Conservation (phyloP, 2,113 vertebrate genomes). For the Craseonycteris thonglongyai region DNA sequence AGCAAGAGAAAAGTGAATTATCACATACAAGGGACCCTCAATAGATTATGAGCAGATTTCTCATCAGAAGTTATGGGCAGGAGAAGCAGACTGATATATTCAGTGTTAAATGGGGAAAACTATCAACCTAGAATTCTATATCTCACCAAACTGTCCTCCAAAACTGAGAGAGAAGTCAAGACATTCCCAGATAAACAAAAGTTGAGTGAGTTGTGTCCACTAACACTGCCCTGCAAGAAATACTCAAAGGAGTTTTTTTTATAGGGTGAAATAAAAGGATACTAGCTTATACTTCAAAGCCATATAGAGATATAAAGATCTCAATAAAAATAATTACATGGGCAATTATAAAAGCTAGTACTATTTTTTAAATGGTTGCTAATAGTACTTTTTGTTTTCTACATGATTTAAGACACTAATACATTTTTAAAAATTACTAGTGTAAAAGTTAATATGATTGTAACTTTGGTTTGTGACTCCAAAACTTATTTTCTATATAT, state of each 20-base stretch:
- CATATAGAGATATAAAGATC: neutral
- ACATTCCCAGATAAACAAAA: neutral
- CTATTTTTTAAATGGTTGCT: neutral
- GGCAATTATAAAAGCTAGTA: neutral
- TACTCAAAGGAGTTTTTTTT: neutral
- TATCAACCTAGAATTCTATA: neutral
- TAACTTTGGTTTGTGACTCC: neutral
- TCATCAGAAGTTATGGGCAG: neutral
- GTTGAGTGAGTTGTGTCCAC: neutral
- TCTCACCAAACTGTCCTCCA: neutral
- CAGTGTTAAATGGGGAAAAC: neutral
- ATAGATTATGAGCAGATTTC: neutral
- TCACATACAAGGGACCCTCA: neutral
- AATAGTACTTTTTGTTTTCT: neutral
- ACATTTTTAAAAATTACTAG: neutral
- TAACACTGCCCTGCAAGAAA: neutral
- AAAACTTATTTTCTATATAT: neutral
- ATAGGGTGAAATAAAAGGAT: neutral
- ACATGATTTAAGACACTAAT: neutral
- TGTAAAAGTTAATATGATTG: neutral
- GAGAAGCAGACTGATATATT: neutral
- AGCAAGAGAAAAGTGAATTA: neutral
- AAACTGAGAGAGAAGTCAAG: neutral
- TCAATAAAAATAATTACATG: neutral
- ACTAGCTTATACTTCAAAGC: neutral